Conservation (phyloP, 92 coral and sea anemone genomes). For the Diadumene lineata region DNA sequence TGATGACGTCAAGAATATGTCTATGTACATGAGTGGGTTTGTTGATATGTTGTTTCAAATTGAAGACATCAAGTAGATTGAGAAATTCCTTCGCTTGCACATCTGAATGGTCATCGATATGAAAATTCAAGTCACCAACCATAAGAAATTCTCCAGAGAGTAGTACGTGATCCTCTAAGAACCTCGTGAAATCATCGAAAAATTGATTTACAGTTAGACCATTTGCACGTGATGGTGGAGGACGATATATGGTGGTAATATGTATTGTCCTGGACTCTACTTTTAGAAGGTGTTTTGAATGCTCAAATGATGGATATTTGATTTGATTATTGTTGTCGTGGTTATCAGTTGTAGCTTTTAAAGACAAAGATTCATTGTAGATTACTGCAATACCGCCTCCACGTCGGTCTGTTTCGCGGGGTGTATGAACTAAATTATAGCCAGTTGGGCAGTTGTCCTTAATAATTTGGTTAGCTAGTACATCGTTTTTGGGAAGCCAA, state of each 20-base stretch:
- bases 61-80: background rate
- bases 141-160: conserved; percentile 8
- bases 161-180: conserved; percentile 9
- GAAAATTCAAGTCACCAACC: conserved; percentile 34
- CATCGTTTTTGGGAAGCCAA: background rate
- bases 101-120: conserved; percentile 9
- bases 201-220: background rate
- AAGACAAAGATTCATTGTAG: too few species aligned
- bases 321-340: too few species aligned
- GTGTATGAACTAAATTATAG: too few species aligned
- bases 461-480: background rate
- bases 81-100: background rate
- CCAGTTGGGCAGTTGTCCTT: too few species aligned
- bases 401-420: too few species aligned
- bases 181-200: conserved; percentile 7
- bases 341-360: too few species aligned
- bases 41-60: conserved; percentile 20
- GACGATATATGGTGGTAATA: conserved; percentile 25
- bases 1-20: conserved; percentile 28
- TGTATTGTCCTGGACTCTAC: too few species aligned
- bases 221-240: conserved; percentile 22
- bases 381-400: too few species aligned
- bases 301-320: too few species aligned
- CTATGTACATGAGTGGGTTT: conserved; percentile 24
- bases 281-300: too few species aligned